Base-by-base conservation (phyloP, 2,888 invertebrate genomes). In the Tortrix viridana region DNA sequence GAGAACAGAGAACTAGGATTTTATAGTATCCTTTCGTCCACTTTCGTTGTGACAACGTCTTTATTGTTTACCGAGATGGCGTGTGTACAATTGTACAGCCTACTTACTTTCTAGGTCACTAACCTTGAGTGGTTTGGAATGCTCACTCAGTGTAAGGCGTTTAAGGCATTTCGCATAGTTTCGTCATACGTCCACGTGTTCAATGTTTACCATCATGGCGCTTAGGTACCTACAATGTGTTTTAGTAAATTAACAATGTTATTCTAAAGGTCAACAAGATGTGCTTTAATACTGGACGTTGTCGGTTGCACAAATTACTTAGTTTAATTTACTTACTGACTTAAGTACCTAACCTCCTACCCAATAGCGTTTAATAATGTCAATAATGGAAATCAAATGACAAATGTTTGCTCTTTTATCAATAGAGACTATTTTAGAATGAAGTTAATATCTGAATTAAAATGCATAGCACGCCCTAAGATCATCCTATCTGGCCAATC, bases 61-160 rank as follows among this genome's bases (percentile, higher is more conserved):
- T 60, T 63, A 63, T 43, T 47, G 57, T 53, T 53, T 47, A 63
- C 22, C 32, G 47, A 58, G 53, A 63, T 58, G 46, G 53, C 58
- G 47, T 49, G 52, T 63, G 52, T 57, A 57, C 63, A 57, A 62
- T 62, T 41, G 57, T 63, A 53, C 53, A 63, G 47, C 63, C 63
- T 58, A 58, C 47, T 63, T 63, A 58, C 57, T 63, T 63, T 63
- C 63, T 63, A 63, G 63, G 63, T 63, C 53, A 53, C 47, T 63
- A 43, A 63, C 63, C 63, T 63, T 63, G 63, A 46, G 44, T 19
- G 46, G 32, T 48, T 52, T 58, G 47, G 57, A 56, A 61, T 52
- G 62, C 43, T 60, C 20, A 52, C 50, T 53, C 22, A 16, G 41
- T 48, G 52, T 57, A 53, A 57, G 47, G 46, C 22, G 47, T 48